These are phyloP conservation scores for Sciurus niger DNA, from an alignment of 2,113 vertebrate species.

Conservation along the genomic window DNA sequence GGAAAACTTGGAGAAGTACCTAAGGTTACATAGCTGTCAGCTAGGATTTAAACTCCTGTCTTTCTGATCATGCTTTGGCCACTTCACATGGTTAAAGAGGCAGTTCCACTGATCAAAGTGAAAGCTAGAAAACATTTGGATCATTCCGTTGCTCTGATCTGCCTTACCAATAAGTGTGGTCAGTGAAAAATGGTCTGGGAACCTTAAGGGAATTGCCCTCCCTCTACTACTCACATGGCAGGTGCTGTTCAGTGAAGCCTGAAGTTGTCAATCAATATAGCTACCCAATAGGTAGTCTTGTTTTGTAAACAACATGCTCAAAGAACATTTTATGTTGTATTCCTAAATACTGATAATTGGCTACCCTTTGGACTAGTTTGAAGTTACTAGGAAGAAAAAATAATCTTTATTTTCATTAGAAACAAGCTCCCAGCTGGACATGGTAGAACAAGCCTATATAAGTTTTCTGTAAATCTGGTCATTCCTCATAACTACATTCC, in stretches of 20 bases:
- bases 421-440: neutral
- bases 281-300: neutral
- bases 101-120: neutral
- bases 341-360: neutral
- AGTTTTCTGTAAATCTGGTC: neutral
- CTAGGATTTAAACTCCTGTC: neutral
- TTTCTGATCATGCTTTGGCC: neutral
- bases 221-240: neutral
- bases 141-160: neutral
- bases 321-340: neutral
- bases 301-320: neutral
- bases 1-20: neutral
- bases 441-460: no score
- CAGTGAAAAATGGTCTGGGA: neutral
- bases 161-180: neutral
- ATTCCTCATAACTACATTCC: neutral
- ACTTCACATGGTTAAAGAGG: neutral
- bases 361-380: neutral
- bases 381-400: constrained; percentile 38
- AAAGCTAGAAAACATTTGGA: neutral
- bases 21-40: neutral
- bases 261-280: neutral
- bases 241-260: constrained; percentile 37
- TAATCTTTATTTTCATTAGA: constrained; percentile 25
- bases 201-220: neutral